phyloP scores from a whole-genome alignment of 92 coral and sea anemone species.

The Anthopleura xanthogrammica region DNA sequence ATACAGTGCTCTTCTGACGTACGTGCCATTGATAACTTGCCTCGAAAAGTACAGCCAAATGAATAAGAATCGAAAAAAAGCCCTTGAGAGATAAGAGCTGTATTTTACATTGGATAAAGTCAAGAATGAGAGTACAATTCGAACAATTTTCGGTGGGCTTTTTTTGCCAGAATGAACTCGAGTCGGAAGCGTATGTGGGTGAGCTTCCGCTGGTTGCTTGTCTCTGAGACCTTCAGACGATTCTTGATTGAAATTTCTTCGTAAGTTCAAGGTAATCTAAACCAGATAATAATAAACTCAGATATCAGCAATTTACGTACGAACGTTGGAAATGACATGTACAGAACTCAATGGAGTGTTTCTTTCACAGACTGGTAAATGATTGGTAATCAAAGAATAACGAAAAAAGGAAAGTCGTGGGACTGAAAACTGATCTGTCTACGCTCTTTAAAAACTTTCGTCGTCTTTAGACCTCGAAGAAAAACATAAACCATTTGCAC shows the following conservation, averaged over 20 bases:
- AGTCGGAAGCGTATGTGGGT: constrained; percentile 12
- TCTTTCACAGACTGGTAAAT: background rate
- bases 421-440: background rate
- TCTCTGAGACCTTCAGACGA: constrained; percentile 9
- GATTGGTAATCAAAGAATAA: background rate
- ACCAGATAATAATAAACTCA: constrained; percentile 2
- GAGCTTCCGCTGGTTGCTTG: background rate
- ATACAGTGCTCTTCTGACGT: background rate
- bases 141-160: background rate
- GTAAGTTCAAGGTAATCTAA: constrained; percentile 8
- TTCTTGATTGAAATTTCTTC: background rate
- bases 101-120: background rate
- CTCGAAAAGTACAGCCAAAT: background rate
- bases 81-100: background rate
- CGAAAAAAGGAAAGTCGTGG: background rate
- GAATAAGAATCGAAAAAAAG: background rate
- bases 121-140: background rate
- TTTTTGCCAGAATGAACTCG: constrained; percentile 1
- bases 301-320: background rate
- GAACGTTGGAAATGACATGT: background rate
- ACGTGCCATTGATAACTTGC: background rate
- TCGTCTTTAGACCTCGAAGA: no score
- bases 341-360: background rate
- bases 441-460: background rate
- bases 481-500: no score